phyloP scores from a whole-genome alignment of 2,888 invertebrate genomes.

The Nezara viridula region DNA sequence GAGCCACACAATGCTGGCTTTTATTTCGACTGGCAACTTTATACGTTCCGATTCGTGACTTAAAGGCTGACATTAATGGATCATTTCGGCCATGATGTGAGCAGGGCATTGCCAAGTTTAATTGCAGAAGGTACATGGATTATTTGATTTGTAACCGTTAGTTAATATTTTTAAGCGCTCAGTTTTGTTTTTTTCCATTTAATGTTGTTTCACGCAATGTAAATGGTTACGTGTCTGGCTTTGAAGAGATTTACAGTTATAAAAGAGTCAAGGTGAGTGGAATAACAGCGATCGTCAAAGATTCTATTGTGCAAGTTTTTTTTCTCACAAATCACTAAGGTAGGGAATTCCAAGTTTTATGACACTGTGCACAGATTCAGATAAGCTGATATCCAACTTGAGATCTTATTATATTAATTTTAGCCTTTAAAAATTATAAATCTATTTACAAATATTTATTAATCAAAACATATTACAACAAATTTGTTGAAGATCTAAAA shows the following conservation, averaged over 20 bases:
- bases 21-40: slow-evolving; percentile 1
- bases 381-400: too few species aligned
- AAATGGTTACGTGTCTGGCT: background rate
- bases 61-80: background rate
- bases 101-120: background rate
- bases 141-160: background rate
- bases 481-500: too few species aligned
- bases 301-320: too few species aligned
- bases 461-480: too few species aligned
- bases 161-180: background rate
- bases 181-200: background rate
- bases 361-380: too few species aligned
- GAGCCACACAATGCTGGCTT: background rate
- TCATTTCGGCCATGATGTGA: background rate
- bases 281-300: too few species aligned
- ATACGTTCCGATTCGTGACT: background rate
- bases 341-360: too few species aligned
- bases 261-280: too few species aligned
- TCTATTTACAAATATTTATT: too few species aligned
- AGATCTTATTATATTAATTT: too few species aligned
- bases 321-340: too few species aligned
- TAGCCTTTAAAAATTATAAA: too few species aligned
- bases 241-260: background rate
- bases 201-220: background rate
- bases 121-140: background rate